phyloP scores from a whole-genome alignment of 2,113 vertebrate genomes.

The Pionites leucogaster region DNA sequence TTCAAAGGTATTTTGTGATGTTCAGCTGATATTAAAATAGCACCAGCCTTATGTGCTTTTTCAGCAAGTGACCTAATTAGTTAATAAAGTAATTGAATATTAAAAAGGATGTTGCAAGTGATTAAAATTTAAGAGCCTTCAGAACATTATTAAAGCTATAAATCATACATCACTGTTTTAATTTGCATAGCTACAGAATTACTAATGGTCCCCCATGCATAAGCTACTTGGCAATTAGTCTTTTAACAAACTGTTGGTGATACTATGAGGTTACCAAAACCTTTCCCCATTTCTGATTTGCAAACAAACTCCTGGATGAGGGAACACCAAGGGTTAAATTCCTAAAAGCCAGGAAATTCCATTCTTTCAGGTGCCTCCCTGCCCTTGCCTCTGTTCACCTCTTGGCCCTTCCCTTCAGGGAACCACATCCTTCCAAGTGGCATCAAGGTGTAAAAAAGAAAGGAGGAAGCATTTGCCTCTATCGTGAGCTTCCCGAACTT shows the following conservation, averaged over 20 bases:
- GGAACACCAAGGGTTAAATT: background rate
- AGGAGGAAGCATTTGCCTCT: background rate
- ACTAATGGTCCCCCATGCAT: conserved; percentile 81
- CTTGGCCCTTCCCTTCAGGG: background rate
- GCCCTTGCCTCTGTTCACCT: background rate
- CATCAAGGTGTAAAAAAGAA: background rate
- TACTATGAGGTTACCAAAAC: conserved; percentile 66
- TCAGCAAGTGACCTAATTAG: conserved; percentile 90
- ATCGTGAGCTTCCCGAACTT: background rate
- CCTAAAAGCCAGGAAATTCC: background rate
- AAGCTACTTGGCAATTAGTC: conserved; percentile 80
- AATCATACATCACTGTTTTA: conserved; percentile 88
- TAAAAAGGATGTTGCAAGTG: conserved; percentile 88
- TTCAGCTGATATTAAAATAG: conserved; percentile 85
- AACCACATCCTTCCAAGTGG: background rate
- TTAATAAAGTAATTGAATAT: conserved; percentile 91
- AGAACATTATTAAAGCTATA: conserved; percentile 89
- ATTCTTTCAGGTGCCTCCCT: background rate
- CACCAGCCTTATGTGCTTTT: conserved; percentile 83
- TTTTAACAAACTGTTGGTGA: conserved; percentile 81
- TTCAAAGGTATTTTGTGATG: conserved; percentile 84
- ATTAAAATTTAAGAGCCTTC: conserved; percentile 90
- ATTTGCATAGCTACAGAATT: conserved; percentile 86
- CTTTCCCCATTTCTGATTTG: conserved; percentile 55
- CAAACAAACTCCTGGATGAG: conserved; percentile 11